Conservation (phyloP, 1,140 invertebrate species). For the Cryptotermes secundus region DNA sequence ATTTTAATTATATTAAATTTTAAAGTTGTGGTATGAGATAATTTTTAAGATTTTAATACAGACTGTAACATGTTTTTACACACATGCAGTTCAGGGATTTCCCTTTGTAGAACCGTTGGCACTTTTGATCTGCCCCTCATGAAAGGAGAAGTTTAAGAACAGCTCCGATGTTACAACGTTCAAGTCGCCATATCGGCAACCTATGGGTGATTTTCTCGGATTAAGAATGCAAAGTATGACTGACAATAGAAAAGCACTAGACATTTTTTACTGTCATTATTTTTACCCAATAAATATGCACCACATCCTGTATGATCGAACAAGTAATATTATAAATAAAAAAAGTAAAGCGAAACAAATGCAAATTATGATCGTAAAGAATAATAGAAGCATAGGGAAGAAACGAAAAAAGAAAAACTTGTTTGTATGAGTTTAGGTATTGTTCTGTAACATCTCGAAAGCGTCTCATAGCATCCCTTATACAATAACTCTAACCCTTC, state of each 20-base stretch:
- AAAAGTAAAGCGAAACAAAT: not conserved
- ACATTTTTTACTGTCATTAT: not conserved
- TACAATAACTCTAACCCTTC: not conserved
- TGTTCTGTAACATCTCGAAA: constrained; percentile 2
- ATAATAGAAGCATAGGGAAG: not conserved
- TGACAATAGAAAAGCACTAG: not conserved
- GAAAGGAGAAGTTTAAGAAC: not conserved
- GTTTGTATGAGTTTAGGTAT: not conserved
- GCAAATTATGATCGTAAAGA: constrained; percentile 10
- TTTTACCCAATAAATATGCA: constrained; percentile 10
- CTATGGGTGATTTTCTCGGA: not conserved
- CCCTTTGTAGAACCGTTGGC: not conserved
- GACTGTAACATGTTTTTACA: too few relatives aligned
- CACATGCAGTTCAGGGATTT: too few relatives aligned
- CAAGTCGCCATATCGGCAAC: not conserved
- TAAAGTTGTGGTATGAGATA: too few relatives aligned
- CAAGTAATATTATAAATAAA: not conserved
- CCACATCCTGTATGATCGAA: not conserved
- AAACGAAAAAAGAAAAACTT: not conserved
- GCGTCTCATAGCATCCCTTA: not conserved
- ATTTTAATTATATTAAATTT: too few relatives aligned
- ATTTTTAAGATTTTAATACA: too few relatives aligned
- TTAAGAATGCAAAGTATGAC: not conserved
- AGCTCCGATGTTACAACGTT: not conserved
- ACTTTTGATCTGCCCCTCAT: not conserved